Evolutionary conservation across 2,113 vertebrate species (phyloP), one percentile per base, ranked within the genome.

Genomic region (Elephantulus edwardii): DNA sequence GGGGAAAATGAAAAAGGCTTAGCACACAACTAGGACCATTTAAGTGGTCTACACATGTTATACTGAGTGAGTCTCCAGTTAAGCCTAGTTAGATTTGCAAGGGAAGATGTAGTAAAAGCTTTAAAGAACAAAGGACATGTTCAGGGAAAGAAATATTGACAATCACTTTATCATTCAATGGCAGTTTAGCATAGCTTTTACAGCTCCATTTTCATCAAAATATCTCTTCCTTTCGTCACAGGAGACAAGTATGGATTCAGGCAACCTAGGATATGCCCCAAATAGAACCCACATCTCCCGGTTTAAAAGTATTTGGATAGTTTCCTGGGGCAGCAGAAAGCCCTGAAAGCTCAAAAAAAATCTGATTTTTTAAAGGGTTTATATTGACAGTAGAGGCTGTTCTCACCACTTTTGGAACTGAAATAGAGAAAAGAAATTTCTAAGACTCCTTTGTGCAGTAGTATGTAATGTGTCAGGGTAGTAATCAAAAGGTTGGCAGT

Each of bases 21-120:
- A 42, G 66, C 11, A 40, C 3, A 48, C 46, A 4, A 5, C 1
- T 14, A 77, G 4, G 13, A 6, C 77, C 42, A 76, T 8, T 58
- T n/a, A 87, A 1, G 10, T 56, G 17, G 6, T n/a, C n/a, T 75
- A 11, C 1, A 78, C 38, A 35, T 70, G 30, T 58, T 40, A 0
- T 30, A 88, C 20, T 40, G n/a, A 75, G 19, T 76, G 86, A 66
- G 66, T 81, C 20, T 8, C 76, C 72, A 89, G 48, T 94, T 89
- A 42, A 20, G 0, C 10, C 44, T 71, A 48, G 20, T 5, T 10
- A 46, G 7, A 33, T 38, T 91, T 79, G 72, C 35, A 68, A 48
- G 77, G 20, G 38, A 56, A 89, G 86, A 75, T 62, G 19, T 6
- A 60, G 33, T 52, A 48, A n/a, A n/a, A 77, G 16, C 5, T 5